phyloP scores from a whole-genome alignment of 2,888 invertebrate species.

The Gymnocheta viridis region DNA sequence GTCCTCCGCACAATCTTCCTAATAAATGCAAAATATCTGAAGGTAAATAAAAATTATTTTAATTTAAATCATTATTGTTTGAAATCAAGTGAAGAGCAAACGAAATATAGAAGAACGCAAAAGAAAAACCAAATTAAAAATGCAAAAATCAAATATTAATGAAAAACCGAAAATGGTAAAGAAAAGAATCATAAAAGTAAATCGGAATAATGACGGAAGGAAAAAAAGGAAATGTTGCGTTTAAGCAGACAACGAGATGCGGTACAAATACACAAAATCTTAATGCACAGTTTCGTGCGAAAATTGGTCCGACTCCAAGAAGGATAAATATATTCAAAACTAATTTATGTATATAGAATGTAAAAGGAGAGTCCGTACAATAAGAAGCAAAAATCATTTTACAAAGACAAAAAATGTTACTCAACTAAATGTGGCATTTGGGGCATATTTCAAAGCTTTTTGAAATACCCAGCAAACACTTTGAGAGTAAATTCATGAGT shows the following conservation, averaged over 20 bases:
- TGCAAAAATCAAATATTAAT: constrained; percentile 48
- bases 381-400: too few relatives aligned
- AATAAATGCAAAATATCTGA: constrained; percentile 9
- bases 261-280: too few relatives aligned
- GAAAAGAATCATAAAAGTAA: not conserved
- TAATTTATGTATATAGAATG: too few relatives aligned
- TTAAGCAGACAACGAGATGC: not conserved
- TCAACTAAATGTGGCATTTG: too few relatives aligned
- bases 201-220: not conserved
- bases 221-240: not conserved
- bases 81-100: constrained; percentile 5
- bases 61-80: constrained; percentile 46
- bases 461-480: too few relatives aligned
- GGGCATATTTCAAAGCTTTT: too few relatives aligned
- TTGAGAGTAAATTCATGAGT: too few relatives aligned
- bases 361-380: too few relatives aligned
- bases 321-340: too few relatives aligned
- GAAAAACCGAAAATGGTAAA: constrained; percentile 25
- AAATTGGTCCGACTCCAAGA: too few relatives aligned
- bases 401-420: too few relatives aligned
- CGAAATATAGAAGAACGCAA: not conserved
- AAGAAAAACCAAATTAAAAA: constrained; percentile 24
- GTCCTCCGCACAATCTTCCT: not conserved
- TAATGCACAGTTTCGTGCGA: too few relatives aligned
- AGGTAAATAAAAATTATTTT: constrained; percentile 52